These are phyloP conservation scores for Nannospalax galili DNA, from an alignment of 2,113 vertebrate species.

Conservation along the genomic window DNA sequence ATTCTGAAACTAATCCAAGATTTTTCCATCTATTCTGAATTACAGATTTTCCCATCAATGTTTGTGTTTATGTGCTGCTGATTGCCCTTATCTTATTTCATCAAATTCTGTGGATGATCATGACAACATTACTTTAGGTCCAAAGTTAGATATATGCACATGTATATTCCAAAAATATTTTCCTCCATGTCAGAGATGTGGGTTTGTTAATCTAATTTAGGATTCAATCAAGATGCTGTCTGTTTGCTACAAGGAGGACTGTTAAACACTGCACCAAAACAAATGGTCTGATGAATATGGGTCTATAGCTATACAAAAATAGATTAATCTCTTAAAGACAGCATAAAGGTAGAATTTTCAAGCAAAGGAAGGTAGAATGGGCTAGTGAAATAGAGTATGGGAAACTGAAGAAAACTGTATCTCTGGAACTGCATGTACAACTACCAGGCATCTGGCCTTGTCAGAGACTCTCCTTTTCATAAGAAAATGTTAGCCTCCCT, in stretches of 20 bases:
- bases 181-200: neutral
- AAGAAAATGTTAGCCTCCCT: neutral
- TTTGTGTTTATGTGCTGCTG: neutral
- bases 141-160: neutral
- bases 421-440: neutral
- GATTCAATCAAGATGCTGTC: neutral
- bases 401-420: neutral
- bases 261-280: neutral
- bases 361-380: neutral
- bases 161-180: neutral
- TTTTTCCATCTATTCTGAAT: neutral
- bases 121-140: too few species aligned
- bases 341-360: neutral
- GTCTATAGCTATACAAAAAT: neutral
- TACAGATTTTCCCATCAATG: neutral
- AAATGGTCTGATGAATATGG: neutral
- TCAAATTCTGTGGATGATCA: neutral
- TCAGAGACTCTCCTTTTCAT: neutral
- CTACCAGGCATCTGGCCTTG: neutral
- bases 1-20: neutral
- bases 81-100: neutral
- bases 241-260: neutral
- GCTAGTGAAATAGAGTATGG: too few species aligned
- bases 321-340: neutral
- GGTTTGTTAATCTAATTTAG: neutral